Base-by-base conservation (phyloP, 35 echinoderm and acorn worm species). In the Chiridota heheva region DNA sequence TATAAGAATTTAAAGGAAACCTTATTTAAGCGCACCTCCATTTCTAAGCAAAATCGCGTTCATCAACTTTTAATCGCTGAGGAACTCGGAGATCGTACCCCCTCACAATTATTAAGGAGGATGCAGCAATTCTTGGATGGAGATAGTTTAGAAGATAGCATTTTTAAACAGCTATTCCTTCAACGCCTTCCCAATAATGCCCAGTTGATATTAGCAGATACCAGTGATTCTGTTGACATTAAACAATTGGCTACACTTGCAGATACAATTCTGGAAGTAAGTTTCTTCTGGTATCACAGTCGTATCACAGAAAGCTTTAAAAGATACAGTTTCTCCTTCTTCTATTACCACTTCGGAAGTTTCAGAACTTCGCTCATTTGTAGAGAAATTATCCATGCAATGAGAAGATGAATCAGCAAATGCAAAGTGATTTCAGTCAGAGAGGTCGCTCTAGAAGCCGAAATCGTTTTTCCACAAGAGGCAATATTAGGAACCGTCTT, bases 261-360 rank as follows among this genome's bases (percentile, higher is more conserved):
- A 2, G 76, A 80, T 38, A 80, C 18, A 35, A n/a, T 80, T 30
- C 18, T 80, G 34, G 76, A 80, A n/a, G n/a, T n/a, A n/a, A n/a
- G n/a, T n/a, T n/a, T n/a, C n/a, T n/a, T n/a, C n/a, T n/a, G n/a
- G n/a, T n/a, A n/a, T n/a, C n/a, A n/a, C n/a, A n/a, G n/a, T n/a
- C n/a, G n/a, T n/a, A n/a, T n/a, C n/a, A n/a, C n/a, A n/a, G n/a
- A n/a, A n/a, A n/a, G n/a, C n/a, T n/a, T n/a, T n/a, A n/a, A n/a
- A n/a, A n/a, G n/a, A n/a, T n/a, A n/a, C n/a, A n/a, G n/a, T n/a
- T n/a, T n/a, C n/a, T n/a, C n/a, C n/a, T n/a, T n/a, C n/a, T n/a
- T n/a, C n/a, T n/a, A n/a, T n/a, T n/a, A n/a, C n/a, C n/a, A n/a
- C n/a, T n/a, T n/a, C n/a, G n/a, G n/a, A n/a, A n/a, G n/a, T n/a